Evolutionary conservation across 2,888 invertebrate genomes (phyloP).

Genomic region (Seira musarum): DNA sequence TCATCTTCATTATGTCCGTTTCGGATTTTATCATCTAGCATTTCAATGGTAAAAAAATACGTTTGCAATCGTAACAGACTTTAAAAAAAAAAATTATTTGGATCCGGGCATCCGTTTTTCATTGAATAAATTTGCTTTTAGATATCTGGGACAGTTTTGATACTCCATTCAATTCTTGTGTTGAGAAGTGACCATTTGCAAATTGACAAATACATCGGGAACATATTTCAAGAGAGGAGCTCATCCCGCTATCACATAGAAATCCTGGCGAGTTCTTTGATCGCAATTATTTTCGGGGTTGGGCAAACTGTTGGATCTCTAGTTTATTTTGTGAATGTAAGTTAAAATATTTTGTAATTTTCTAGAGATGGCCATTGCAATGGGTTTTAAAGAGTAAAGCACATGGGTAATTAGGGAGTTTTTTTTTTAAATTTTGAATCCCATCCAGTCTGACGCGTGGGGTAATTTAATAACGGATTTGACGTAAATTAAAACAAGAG

Average conservation of each 20-base stretch:
- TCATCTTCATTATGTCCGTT: slow-evolving; percentile 31
- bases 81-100: background rate
- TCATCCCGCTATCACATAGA: slow-evolving; percentile 44
- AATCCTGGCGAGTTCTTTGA: slow-evolving; percentile 38
- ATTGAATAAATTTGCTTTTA: background rate
- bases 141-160: slow-evolving; percentile 41
- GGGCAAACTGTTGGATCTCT: slow-evolving; percentile 45
- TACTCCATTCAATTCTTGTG: slow-evolving; percentile 40
- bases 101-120: background rate
- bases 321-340: slow-evolving; percentile 52
- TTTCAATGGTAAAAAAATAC: slow-evolving; percentile 28
- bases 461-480: no score
- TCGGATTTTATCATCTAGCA: slow-evolving; percentile 37
- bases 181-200: slow-evolving; percentile 45
- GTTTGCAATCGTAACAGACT: no score
- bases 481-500: no score
- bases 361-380: no score
- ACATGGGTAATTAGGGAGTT: no score
- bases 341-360: background rate
- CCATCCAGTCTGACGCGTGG: no score
- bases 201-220: slow-evolving; percentile 52
- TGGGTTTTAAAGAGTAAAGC: no score
- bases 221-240: slow-evolving; percentile 41
- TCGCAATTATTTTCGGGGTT: slow-evolving; percentile 38
- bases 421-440: no score